Percentiles rank a stretch among this genome's conserved stretches.
Evolutionary conservation across 2,888 invertebrate genomes (phyloP).

Genomic region (Cloeon dipterum): DNA sequence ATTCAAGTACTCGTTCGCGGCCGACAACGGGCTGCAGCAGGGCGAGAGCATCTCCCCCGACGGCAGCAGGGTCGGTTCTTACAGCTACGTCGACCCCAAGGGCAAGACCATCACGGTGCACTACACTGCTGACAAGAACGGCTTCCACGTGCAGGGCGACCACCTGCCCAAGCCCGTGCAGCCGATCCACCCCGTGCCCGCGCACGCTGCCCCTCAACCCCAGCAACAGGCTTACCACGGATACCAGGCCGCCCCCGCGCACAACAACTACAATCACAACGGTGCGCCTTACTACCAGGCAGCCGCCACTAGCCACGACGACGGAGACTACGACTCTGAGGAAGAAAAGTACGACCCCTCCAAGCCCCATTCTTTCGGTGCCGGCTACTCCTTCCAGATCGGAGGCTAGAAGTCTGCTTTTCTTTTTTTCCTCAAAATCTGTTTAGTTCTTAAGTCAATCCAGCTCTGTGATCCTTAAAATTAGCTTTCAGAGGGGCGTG

Average conservation of each 20-base stretch:
- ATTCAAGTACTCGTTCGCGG: conserved; percentile 41
- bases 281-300: conserved; percentile 15
- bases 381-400: conserved; percentile 37
- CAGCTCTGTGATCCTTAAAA: too few relatives aligned
- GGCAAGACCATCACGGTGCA: conserved; percentile 39
- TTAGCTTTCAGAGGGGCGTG: too few relatives aligned
- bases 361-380: conserved; percentile 30
- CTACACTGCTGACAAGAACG: conserved; percentile 18
- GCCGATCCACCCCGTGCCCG: conserved; percentile 13
- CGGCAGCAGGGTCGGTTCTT: conserved; percentile 36
- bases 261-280: conserved; percentile 13
- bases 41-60: conserved; percentile 44
- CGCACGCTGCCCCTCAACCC: conserved; percentile 4
- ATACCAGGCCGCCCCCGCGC: conserved; percentile 1
- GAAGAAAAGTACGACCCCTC: conserved; percentile 2
- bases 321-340: conserved; percentile 4
- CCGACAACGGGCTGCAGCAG: conserved; percentile 42
- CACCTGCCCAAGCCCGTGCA: conserved; percentile 7
- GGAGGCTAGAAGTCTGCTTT: conserved; percentile 19
- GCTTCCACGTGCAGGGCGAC: conserved; percentile 9
- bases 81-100: conserved; percentile 38
- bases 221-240: neutral
- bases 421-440: neutral
- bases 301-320: conserved; percentile 16
- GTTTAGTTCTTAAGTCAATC: too few relatives aligned